Percentiles rank a stretch among this genome's conserved stretches.
These are phyloP conservation scores for Stichodactyla mertensii DNA, from an alignment of 64 coral and sea anemone species.

Conservation along the genomic window DNA sequence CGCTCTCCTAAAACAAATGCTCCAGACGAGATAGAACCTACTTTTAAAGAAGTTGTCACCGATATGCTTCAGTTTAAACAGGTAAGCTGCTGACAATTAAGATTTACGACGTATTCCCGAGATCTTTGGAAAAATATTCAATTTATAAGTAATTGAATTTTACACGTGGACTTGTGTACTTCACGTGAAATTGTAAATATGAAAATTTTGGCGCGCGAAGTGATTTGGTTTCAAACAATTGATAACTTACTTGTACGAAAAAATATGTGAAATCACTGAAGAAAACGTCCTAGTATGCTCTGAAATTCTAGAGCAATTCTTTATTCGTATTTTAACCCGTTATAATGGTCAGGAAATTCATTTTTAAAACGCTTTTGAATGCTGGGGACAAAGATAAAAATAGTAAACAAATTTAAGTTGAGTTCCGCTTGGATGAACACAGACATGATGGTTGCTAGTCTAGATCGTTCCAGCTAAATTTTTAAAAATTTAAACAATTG, in stretches of 20 bases:
- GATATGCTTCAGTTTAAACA: conserved; percentile 94
- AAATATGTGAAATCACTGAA: background rate
- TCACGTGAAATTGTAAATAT: conserved; percentile 10
- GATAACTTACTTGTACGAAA: background rate
- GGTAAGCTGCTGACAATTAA: conserved; percentile 25
- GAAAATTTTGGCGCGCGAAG: background rate
- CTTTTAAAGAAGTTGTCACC: conserved; percentile 87
- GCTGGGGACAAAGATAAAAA: background rate
- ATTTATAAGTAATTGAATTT: background rate
- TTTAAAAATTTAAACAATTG: background rate
- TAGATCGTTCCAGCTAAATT: background rate
- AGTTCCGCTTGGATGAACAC: background rate
- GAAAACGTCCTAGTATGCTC: background rate
- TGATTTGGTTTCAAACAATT: background rate
- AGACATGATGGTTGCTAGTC: background rate
- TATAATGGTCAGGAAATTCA: background rate
- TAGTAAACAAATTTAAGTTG: background rate
- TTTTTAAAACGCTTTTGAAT: background rate
- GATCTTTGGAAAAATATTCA: background rate
- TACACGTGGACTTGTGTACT: conserved; percentile 3
- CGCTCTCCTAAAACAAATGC: conserved; percentile 49
- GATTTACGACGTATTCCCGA: no score
- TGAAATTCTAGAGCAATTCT: background rate
- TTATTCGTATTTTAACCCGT: background rate
- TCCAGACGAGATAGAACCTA: conserved; percentile 47